These are phyloP conservation scores for Anguilla megastoma DNA, from an alignment of 2,797 vertebrate genomes.

Conservation along the genomic window DNA sequence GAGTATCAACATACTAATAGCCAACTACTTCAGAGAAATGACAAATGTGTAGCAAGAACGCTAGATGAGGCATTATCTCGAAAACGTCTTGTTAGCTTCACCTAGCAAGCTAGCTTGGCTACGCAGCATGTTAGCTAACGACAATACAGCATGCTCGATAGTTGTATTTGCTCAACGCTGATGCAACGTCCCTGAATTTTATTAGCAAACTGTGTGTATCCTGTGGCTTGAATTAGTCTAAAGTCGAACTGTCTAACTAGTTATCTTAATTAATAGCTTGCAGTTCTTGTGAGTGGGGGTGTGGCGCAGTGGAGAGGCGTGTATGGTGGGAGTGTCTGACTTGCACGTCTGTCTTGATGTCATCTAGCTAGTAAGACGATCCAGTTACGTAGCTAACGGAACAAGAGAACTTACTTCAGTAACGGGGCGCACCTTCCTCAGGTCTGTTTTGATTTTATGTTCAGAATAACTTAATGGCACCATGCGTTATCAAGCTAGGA, in stretches of 20 bases:
- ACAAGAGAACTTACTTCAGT: background rate
- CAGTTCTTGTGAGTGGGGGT: background rate
- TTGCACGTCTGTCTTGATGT: background rate
- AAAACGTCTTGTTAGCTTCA: background rate
- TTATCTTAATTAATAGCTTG: background rate
- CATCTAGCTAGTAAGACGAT: background rate
- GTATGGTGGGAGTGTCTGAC: background rate
- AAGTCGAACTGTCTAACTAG: background rate
- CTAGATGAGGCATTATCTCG: background rate
- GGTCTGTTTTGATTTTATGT: background rate
- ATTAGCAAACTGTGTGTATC: background rate
- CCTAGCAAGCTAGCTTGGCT: background rate
- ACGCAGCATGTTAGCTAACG: background rate
- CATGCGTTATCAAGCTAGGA: background rate
- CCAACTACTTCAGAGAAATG: background rate
- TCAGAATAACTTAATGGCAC: background rate
- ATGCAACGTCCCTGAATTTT: background rate
- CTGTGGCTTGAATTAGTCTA: background rate
- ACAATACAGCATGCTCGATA: background rate
- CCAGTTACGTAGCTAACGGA: background rate
- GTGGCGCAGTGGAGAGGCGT: background rate
- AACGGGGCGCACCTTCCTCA: background rate
- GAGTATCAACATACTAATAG: background rate
- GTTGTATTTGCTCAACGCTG: background rate
- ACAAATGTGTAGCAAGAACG: background rate